Evolutionary conservation across 2,797 vertebrate species (phyloP).

Genomic region (Ammospiza maritima): DNA sequence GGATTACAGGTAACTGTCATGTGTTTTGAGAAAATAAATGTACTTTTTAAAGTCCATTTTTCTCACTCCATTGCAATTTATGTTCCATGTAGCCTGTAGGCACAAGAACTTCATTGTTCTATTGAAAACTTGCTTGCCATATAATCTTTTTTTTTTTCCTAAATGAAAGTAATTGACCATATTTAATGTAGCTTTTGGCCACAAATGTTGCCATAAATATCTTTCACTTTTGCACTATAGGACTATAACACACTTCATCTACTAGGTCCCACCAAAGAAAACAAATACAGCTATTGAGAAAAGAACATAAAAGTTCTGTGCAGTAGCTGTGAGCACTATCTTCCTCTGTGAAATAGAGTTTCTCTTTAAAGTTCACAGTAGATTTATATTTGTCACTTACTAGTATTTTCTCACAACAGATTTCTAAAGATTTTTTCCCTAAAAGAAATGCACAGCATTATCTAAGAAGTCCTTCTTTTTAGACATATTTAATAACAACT

Average conservation of each 20-base stretch:
- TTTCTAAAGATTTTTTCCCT: not conserved
- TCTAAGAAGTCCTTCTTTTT: not conserved
- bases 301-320: not conserved
- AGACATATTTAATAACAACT: constrained; percentile 6
- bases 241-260: not conserved
- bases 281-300: not conserved
- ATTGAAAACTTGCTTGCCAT: not conserved
- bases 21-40: constrained; percentile 19
- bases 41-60: not conserved
- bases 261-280: not conserved
- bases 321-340: not conserved
- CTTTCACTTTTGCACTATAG: not conserved
- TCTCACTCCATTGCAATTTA: not conserved
- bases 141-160: not conserved
- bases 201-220: not conserved
- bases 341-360: not conserved
- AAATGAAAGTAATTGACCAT: constrained; percentile 11
- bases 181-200: constrained; percentile 22
- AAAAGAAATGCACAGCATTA: not conserved
- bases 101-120: constrained; percentile 9
- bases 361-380: not conserved
- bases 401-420: not conserved
- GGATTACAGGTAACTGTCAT: not conserved
- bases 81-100: not conserved
- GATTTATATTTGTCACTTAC: not conserved